Conservation (phyloP, 2,797 vertebrate species). For the Harpagifer antarcticus region DNA sequence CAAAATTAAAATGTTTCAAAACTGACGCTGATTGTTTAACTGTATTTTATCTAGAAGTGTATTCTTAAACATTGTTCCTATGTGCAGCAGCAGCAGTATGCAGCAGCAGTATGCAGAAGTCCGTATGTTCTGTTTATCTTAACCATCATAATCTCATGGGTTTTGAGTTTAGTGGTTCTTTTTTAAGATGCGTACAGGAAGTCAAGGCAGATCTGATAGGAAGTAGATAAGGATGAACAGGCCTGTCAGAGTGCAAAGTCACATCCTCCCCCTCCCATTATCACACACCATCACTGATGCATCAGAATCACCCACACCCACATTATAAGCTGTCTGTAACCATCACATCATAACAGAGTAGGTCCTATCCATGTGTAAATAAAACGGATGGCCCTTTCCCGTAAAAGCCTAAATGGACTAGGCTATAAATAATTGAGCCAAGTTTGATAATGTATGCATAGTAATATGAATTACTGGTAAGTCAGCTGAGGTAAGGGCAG, state of each 20-base stretch:
- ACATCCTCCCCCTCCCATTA: conserved; percentile 61
- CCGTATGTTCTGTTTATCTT: neutral
- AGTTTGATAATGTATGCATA: neutral
- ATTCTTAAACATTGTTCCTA: neutral
- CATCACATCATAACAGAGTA: conserved; percentile 16
- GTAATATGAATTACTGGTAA: neutral
- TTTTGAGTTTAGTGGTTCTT: neutral
- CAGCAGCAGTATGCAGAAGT: neutral
- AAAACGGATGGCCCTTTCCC: neutral
- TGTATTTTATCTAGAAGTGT: neutral
- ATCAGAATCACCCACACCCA: conserved; percentile 18
- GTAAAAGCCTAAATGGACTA: neutral
- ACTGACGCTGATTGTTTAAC: neutral
- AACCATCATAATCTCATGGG: neutral
- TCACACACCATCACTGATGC: conserved; percentile 47
- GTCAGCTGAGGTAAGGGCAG: neutral
- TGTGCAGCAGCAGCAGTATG: conserved; percentile 7
- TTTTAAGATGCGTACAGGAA: conserved; percentile 28
- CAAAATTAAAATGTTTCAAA: neutral
- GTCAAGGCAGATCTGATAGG: conserved; percentile 38
- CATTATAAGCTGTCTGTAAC: conserved; percentile 11
- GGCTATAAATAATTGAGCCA: neutral
- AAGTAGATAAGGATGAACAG: conserved; percentile 45
- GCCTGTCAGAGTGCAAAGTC: conserved; percentile 48
- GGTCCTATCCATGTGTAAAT: conserved; percentile 5